A percentile compares a stretch with the other conserved stretches of the same genome.
Conservation (phyloP, 2,113 vertebrate genomes). For the Actinemys pallida region DNA sequence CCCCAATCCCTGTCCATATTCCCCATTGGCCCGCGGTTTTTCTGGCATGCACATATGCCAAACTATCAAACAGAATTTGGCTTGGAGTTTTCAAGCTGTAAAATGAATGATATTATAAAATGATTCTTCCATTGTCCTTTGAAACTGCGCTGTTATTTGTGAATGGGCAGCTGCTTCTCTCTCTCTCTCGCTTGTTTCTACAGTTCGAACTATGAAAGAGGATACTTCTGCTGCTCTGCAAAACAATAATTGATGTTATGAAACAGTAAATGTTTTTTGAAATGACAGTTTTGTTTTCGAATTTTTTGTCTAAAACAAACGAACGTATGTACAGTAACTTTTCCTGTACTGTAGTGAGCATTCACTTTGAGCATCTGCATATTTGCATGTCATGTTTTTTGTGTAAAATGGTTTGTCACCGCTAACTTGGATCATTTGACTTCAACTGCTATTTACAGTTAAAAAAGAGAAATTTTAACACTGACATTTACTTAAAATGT, state of each 20-base stretch:
- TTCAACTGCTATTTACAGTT: background rate
- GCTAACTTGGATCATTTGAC: background rate
- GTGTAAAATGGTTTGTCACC: background rate
- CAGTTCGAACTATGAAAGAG: background rate
- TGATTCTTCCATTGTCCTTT: background rate
- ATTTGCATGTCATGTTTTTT: background rate
- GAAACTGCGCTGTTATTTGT: background rate
- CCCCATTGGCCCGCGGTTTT: background rate
- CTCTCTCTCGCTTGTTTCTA: background rate
- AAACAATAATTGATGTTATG: background rate
- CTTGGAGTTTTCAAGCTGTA: background rate
- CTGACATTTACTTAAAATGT: background rate
- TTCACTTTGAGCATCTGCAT: fast-evolving
- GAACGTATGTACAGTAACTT: background rate
- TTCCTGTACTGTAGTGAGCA: background rate
- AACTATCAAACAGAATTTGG: background rate
- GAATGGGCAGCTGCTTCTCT: background rate
- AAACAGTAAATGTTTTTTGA: background rate
- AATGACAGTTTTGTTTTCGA: background rate
- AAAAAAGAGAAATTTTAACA: background rate
- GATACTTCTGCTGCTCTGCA: fast-evolving
- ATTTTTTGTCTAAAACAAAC: background rate
- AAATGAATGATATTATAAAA: background rate
- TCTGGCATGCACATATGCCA: background rate
- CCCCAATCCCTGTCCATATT: background rate